Conservation (phyloP, 2,888 invertebrate genomes). For the Drosophila neonasuta region DNA sequence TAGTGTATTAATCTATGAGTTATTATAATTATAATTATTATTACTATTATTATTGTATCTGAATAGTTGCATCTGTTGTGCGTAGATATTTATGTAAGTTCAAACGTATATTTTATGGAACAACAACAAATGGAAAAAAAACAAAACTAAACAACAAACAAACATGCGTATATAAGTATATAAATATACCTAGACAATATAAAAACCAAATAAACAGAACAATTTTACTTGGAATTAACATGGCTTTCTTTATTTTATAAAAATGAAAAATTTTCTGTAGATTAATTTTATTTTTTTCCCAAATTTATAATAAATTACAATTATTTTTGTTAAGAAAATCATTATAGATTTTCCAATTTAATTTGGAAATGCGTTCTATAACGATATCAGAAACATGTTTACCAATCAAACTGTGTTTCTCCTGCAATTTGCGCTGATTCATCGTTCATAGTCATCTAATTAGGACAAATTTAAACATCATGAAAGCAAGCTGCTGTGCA, state of each 20-base stretch:
- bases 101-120: conserved; percentile 68
- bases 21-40: conserved; percentile 43
- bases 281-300: not conserved
- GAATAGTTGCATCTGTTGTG: conserved; percentile 72
- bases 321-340: not conserved
- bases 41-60: conserved; percentile 53
- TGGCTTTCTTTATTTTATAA: not conserved
- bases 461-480: conserved; percentile 81
- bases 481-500: conserved; percentile 47
- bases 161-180: conserved; percentile 42
- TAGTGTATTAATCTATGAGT: conserved; percentile 39
- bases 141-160: conserved; percentile 26
- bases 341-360: not conserved
- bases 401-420: not conserved
- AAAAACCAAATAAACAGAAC: conserved; percentile 63
- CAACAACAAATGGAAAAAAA: conserved; percentile 18
- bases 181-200: conserved; percentile 62
- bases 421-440: conserved; percentile 62
- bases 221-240: conserved; percentile 46
- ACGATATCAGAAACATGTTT: not conserved
- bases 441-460: conserved; percentile 81
- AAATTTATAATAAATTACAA: not conserved
- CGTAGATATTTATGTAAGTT: conserved; percentile 69
- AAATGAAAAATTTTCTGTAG: not conserved
- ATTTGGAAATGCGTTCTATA: not conserved